phyloP scores from a whole-genome alignment of 2,797 vertebrate species.

The Sciurus carolinensis region DNA sequence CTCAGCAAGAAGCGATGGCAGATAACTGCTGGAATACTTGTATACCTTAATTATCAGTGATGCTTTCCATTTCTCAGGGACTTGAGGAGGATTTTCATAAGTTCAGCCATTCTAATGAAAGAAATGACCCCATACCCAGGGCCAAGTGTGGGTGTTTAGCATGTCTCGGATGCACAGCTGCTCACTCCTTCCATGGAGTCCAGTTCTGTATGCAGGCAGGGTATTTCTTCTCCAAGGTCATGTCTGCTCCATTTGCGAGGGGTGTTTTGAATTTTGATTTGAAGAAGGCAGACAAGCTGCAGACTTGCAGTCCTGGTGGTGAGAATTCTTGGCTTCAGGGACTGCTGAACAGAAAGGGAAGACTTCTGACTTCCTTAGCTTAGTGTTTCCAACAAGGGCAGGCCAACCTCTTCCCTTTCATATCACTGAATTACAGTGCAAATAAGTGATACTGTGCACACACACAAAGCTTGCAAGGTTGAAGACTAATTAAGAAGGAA shows the following conservation, averaged over 20 bases:
- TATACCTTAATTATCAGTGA: background rate
- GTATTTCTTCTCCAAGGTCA: background rate
- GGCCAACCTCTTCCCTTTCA: background rate
- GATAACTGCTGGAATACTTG: background rate
- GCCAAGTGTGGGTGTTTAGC: background rate
- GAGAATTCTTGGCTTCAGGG: background rate
- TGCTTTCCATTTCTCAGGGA: background rate
- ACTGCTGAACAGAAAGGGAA: background rate
- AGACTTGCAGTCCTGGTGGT: background rate
- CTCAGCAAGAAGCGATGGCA: background rate
- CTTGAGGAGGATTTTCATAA: background rate
- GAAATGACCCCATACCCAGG: background rate
- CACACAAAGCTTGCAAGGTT: background rate
- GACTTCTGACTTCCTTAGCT: slow-evolving; percentile 2
- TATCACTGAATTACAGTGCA: background rate
- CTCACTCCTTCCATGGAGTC: background rate
- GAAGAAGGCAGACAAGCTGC: background rate
- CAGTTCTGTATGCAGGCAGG: background rate
- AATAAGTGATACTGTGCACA: background rate
- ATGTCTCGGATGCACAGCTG: background rate
- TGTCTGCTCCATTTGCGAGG: background rate
- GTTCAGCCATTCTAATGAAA: slow-evolving; percentile 14
- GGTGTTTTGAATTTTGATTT: slow-evolving; percentile 38
- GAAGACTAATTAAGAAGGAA: slow-evolving; percentile 32
- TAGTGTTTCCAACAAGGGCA: background rate